A percentile compares a stretch with the other conserved stretches of the same genome.
These are phyloP conservation scores for Phocoena phocoena DNA, from an alignment of 2,113 vertebrate species.

Conservation along the genomic window DNA sequence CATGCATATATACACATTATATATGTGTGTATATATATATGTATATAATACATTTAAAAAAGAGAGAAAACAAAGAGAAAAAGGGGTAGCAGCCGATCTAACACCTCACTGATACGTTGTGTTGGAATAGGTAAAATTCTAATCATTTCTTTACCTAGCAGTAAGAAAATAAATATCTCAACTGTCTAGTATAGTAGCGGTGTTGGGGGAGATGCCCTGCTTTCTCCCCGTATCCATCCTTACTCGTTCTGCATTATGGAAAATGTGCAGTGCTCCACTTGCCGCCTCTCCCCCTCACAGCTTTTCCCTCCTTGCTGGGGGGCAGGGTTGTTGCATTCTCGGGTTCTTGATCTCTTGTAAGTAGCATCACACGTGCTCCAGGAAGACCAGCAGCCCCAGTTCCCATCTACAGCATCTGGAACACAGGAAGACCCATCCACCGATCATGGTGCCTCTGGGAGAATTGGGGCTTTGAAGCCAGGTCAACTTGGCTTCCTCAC, in stretches of 20 bases:
- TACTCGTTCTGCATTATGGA: constrained; percentile 89
- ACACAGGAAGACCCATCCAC: not conserved
- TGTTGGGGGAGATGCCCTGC: not conserved
- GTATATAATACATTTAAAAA: not conserved
- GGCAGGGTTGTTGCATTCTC: constrained; percentile 89
- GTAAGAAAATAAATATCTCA: not conserved
- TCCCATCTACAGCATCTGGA: constrained; percentile 90
- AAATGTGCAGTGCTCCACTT: constrained; percentile 89
- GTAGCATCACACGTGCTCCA: constrained; percentile 88
- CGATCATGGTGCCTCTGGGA: accelerated
- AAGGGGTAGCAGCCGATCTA: not conserved
- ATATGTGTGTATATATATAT: too few relatives aligned
- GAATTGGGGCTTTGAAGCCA: not conserved
- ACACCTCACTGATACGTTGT: not conserved
- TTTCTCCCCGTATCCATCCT: not conserved
- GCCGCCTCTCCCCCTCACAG: constrained; percentile 82
- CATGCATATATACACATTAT: not conserved
- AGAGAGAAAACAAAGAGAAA: not conserved
- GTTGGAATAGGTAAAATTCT: not conserved
- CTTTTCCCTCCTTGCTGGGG: constrained; percentile 84
- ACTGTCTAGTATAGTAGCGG: not conserved
- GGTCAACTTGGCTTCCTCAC: accelerated
- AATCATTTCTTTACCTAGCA: not conserved
- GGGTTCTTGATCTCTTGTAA: constrained; percentile 86
- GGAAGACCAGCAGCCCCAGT: constrained; percentile 93